Percentiles rank a stretch among this genome's conserved stretches.
These are phyloP conservation scores for Chironomus striatipennis DNA, from an alignment of 1,140 invertebrate species.

Conservation along the genomic window DNA sequence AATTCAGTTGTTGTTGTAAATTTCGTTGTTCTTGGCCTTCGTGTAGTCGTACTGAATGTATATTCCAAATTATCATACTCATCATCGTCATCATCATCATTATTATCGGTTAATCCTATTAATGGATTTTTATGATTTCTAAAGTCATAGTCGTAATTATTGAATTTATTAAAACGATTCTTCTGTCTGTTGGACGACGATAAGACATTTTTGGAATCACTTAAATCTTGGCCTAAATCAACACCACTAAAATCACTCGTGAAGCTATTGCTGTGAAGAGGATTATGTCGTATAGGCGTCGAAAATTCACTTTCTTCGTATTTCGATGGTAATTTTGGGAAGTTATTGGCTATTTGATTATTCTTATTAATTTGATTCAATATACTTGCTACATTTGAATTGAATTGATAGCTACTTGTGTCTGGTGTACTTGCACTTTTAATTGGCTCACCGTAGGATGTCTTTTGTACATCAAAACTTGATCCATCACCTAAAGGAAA, in stretches of 20 bases:
- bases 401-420: neutral
- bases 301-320: conserved; percentile 2
- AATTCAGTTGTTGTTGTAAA: neutral
- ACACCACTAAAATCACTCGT: neutral
- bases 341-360: neutral
- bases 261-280: neutral
- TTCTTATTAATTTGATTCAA: neutral
- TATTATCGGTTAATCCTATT: neutral
- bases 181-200: neutral
- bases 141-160: conserved; percentile 10
- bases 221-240: too few species aligned
- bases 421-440: neutral
- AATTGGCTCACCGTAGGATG: neutral
- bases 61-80: conserved; percentile 27
- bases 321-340: neutral
- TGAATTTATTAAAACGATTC: conserved; percentile 6
- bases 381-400: neutral
- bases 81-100: conserved; percentile 32
- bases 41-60: neutral
- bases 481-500: neutral
- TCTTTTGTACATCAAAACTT: neutral
- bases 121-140: neutral
- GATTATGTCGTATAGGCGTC: neutral
- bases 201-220: neutral
- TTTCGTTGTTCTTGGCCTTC: neutral